phyloP scores from a whole-genome alignment of 2,888 invertebrate species.

The Acanthococcus lagerstroemiae region DNA sequence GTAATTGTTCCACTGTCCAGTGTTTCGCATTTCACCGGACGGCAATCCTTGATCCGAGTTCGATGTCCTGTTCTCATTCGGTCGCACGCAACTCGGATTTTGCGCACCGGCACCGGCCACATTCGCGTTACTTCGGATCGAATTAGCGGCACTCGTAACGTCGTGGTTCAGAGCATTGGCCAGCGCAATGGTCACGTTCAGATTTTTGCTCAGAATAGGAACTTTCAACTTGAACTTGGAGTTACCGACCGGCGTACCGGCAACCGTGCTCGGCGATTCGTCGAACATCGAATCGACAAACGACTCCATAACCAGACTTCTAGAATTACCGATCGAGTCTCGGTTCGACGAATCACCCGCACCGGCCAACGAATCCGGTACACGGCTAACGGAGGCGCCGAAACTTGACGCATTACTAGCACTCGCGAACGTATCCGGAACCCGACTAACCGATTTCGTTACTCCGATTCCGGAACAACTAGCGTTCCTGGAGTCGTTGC shows the following conservation, averaged over 20 bases:
- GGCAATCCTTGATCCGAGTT: too few relatives aligned
- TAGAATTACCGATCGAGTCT: background rate
- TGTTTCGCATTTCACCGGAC: background rate
- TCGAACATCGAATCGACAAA: background rate
- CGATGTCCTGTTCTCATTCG: too few relatives aligned
- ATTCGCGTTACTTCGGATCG: background rate
- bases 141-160: background rate
- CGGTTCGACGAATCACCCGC: too few relatives aligned
- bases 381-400: background rate
- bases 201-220: background rate
- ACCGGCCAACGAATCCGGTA: too few relatives aligned
- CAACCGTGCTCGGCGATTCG: background rate
- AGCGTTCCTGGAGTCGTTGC: background rate
- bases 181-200: background rate
- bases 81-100: too few relatives aligned
- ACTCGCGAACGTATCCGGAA: background rate
- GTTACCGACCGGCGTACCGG: background rate
- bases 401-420: background rate
- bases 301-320: background rate
- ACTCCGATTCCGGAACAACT: background rate
- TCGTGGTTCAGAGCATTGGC: background rate
- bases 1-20: background rate
- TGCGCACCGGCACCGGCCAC: background rate
- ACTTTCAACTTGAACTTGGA: slow-evolving; percentile 12
- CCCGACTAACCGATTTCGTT: background rate